Evolutionary conservation across 2,888 invertebrate species (phyloP).

Genomic region (Pollenia griseotomentosa): DNA sequence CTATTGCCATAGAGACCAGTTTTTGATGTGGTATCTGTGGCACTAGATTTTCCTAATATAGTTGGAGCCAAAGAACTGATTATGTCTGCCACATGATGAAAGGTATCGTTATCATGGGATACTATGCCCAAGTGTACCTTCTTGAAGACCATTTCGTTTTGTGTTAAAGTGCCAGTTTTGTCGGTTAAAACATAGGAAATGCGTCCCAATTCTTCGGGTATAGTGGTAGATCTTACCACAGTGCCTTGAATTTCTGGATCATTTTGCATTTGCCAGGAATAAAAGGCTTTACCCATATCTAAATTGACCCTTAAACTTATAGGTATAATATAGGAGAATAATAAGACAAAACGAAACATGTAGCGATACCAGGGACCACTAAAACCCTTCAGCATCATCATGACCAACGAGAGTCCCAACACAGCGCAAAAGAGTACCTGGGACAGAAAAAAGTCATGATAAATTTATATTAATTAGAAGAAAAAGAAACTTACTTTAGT

Average conservation of each 20-base stretch:
- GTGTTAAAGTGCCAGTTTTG: conserved; percentile 99
- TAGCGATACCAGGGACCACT: conserved; percentile 98
- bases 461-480: not conserved
- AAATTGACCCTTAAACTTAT: conserved; percentile 98
- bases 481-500: conserved; percentile 89
- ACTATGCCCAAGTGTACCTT: conserved; percentile 97
- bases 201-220: conserved; percentile 98
- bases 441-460: conserved; percentile 27
- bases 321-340: conserved; percentile 99
- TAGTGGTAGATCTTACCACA: conserved; percentile 98
- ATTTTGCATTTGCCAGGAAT: conserved; percentile 97
- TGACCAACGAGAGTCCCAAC: conserved; percentile 93
- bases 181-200: conserved; percentile 98
- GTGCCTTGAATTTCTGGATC: conserved; percentile 97
- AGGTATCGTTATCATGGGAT: conserved; percentile 90
- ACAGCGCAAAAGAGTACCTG: conserved; percentile 95
- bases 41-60: conserved; percentile 77
- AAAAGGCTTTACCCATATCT: conserved; percentile 99
- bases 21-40: conserved; percentile 65
- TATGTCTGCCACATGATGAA: conserved; percentile 83
- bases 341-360: conserved; percentile 96
- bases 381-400: conserved; percentile 98
- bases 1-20: conserved; percentile 79
- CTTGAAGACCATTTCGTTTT: conserved; percentile 99
- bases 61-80: conserved; percentile 81